Conservation (phyloP, 1,140 invertebrate genomes). For the Acromyrmex charruanus region DNA sequence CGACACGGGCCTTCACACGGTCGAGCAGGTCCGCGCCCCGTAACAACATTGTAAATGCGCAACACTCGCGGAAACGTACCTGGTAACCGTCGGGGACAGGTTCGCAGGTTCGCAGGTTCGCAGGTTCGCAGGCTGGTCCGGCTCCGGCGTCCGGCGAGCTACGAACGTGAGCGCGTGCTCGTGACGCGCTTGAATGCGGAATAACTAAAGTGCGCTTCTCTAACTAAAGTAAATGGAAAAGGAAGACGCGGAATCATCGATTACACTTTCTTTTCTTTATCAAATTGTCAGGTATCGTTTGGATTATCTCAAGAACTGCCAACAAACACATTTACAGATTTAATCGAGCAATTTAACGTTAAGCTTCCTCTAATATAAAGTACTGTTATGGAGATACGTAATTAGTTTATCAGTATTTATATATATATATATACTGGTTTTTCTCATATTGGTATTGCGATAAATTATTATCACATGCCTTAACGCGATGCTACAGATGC, state of each 20-base stretch:
- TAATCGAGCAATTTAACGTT: neutral
- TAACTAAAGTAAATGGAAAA: neutral
- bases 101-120: conserved; percentile 49
- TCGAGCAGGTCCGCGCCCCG: conserved; percentile 71
- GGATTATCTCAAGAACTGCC: neutral
- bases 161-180: conserved; percentile 42
- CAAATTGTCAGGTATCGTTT: neutral
- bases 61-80: conserved; percentile 68
- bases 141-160: conserved; percentile 59
- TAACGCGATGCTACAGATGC: too few species aligned
- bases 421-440: too few species aligned
- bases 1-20: conserved; percentile 71
- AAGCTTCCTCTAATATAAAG: neutral
- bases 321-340: neutral
- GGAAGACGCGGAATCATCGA: conserved; percentile 21
- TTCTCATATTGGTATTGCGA: too few species aligned
- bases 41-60: conserved; percentile 74
- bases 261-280: conserved; percentile 9
- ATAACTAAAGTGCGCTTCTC: neutral
- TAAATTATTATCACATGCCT: too few species aligned
- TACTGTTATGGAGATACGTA: neutral
- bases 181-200: conserved; percentile 6
- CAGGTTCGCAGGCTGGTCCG: conserved; percentile 61
- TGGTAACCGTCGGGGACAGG: conserved; percentile 57
- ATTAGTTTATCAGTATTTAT: too few species aligned